phyloP scores from a whole-genome alignment of 2,797 vertebrate species.

The Hipposideros larvatus region DNA sequence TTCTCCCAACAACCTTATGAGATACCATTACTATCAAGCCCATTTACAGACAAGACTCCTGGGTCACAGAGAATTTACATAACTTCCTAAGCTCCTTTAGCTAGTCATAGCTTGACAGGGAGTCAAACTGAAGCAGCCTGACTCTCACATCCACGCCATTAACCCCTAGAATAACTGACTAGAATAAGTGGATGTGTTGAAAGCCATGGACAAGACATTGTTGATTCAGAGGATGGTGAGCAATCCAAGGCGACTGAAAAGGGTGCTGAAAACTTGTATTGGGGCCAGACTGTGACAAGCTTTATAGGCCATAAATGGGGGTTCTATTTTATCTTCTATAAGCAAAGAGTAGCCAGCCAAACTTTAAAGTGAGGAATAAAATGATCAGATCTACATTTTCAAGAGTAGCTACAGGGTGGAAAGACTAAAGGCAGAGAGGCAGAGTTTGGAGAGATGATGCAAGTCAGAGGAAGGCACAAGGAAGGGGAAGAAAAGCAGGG shows the following conservation, averaged over 20 bases:
- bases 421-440: neutral
- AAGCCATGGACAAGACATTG: neutral
- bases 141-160: neutral
- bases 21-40: neutral
- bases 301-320: neutral
- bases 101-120: neutral
- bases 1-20: neutral
- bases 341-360: neutral
- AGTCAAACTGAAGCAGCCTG: neutral
- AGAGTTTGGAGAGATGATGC: neutral
- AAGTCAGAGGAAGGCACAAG: neutral
- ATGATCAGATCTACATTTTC: slow-evolving; percentile 10
- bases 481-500: neutral
- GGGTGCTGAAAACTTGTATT: neutral
- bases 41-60: neutral
- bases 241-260: neutral
- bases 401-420: neutral
- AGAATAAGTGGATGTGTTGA: neutral
- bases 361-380: neutral
- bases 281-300: neutral
- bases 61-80: neutral
- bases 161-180: neutral
- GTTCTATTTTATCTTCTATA: neutral
- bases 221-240: neutral
- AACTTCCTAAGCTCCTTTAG: neutral